These are phyloP conservation scores for Gryllus bimaculatus DNA, from an alignment of 1,140 invertebrate species.

Conservation along the genomic window DNA sequence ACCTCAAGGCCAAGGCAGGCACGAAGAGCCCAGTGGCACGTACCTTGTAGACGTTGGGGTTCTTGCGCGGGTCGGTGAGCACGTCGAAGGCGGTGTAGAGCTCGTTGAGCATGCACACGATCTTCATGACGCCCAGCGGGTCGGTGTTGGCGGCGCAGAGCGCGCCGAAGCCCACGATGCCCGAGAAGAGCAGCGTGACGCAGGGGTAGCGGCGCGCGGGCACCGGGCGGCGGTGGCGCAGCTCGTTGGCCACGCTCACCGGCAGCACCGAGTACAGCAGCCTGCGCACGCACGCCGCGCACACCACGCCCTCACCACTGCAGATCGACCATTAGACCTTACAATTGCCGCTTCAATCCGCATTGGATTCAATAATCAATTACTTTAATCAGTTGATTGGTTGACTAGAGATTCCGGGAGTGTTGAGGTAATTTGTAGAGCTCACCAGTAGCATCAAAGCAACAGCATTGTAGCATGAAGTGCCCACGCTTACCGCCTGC, in stretches of 20 bases:
- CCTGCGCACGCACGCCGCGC: slow-evolving; percentile 37
- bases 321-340: too few relatives aligned
- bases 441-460: too few relatives aligned
- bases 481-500: too few relatives aligned
- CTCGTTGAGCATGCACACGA: slow-evolving; percentile 82
- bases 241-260: slow-evolving; percentile 83
- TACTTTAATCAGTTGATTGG: too few relatives aligned
- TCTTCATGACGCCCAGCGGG: slow-evolving; percentile 81
- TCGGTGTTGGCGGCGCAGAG: slow-evolving; percentile 80
- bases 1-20: too few relatives aligned
- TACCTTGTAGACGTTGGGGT: slow-evolving; percentile 93
- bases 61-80: slow-evolving; percentile 80
- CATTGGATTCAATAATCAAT: too few relatives aligned
- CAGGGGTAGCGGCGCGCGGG: slow-evolving; percentile 76
- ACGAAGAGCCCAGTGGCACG: slow-evolving; percentile 11
- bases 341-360: too few relatives aligned
- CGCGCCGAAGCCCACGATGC: slow-evolving; percentile 84
- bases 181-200: slow-evolving; percentile 87
- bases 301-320: too few relatives aligned
- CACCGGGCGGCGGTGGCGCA: slow-evolving; percentile 80
- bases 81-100: slow-evolving; percentile 86
- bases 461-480: too few relatives aligned
- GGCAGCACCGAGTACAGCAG: slow-evolving; percentile 90
- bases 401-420: too few relatives aligned
- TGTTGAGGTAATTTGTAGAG: too few relatives aligned